Evolutionary conservation across 1,140 invertebrate species (phyloP).

Genomic region (Nasonia longicornis): DNA sequence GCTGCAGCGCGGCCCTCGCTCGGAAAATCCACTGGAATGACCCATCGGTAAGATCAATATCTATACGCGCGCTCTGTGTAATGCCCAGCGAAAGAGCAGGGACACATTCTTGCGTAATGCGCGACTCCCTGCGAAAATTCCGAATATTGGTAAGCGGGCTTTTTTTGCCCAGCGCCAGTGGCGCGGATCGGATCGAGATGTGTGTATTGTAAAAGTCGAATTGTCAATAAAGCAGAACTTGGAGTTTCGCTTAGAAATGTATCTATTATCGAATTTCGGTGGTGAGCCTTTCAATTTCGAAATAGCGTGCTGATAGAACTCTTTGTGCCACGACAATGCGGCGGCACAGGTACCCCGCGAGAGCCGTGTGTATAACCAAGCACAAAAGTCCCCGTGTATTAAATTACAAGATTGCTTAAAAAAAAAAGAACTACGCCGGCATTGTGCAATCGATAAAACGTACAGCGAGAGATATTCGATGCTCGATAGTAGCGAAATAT

Average conservation of each 20-base stretch:
- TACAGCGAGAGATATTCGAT: neutral
- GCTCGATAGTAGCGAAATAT: neutral
- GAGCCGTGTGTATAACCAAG: neutral
- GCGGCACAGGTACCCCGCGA: neutral
- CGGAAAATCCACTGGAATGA: too few relatives aligned
- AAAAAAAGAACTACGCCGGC: neutral
- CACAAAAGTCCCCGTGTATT: constrained; percentile 11
- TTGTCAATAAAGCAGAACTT: constrained; percentile 29
- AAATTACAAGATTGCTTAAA: neutral
- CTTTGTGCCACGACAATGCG: constrained; percentile 15
- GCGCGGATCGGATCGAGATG: neutral
- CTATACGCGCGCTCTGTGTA: neutral
- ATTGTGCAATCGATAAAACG: neutral
- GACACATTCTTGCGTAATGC: neutral
- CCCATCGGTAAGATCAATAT: neutral
- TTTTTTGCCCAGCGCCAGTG: neutral
- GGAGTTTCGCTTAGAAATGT: constrained; percentile 4
- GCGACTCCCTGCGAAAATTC: neutral
- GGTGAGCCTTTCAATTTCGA: constrained; percentile 20
- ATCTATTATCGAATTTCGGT: constrained; percentile 29
- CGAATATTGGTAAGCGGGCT: neutral
- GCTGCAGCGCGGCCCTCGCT: too few relatives aligned
- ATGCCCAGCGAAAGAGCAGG: neutral
- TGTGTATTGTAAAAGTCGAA: constrained; percentile 12
- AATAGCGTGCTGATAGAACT: constrained; percentile 23